These are phyloP conservation scores for Sisyra nigra DNA, from an alignment of 2,888 invertebrate genomes.

Conservation along the genomic window DNA sequence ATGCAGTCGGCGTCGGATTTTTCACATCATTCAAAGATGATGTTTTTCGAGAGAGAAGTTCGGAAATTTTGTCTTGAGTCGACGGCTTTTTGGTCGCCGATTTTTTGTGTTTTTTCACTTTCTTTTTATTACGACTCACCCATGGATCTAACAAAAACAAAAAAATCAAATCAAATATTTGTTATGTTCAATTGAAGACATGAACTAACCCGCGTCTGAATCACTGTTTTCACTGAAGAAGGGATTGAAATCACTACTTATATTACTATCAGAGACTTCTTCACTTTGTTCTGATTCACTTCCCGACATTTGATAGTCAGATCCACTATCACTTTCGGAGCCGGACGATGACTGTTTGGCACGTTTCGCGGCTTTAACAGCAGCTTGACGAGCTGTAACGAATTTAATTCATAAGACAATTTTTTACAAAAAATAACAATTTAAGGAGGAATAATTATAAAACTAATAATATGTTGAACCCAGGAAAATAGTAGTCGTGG, in stretches of 20 bases:
- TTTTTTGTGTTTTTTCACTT: slow-evolving; percentile 39
- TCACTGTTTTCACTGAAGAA: slow-evolving; percentile 62
- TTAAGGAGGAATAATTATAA: background rate
- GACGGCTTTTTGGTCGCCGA: slow-evolving; percentile 39
- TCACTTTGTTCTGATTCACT: slow-evolving; percentile 34
- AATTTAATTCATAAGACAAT: slow-evolving; percentile 6
- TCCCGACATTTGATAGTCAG: slow-evolving; percentile 24
- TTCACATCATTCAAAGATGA: slow-evolving; percentile 23
- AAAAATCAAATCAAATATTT: slow-evolving; percentile 10
- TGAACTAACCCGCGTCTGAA: slow-evolving; percentile 57
- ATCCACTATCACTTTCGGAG: slow-evolving; percentile 16
- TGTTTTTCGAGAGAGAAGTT: slow-evolving; percentile 38
- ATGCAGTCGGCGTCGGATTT: slow-evolving; percentile 14
- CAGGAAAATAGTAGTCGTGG: too few species aligned
- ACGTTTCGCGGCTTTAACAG: slow-evolving; percentile 38
- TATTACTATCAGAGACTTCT: slow-evolving; percentile 37
- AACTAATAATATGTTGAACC: background rate
- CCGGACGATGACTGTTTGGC: slow-evolving; percentile 22
- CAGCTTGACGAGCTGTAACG: slow-evolving; percentile 36
- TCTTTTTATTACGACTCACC: slow-evolving; percentile 50
- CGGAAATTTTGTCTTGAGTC: slow-evolving; percentile 68
- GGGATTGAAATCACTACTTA: slow-evolving; percentile 82
- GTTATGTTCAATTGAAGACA: too few species aligned
- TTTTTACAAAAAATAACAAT: background rate
- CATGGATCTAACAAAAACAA: slow-evolving; percentile 47